phyloP scores from a whole-genome alignment of 1,140 invertebrate genomes.

The Drosophila malerkotliana region DNA sequence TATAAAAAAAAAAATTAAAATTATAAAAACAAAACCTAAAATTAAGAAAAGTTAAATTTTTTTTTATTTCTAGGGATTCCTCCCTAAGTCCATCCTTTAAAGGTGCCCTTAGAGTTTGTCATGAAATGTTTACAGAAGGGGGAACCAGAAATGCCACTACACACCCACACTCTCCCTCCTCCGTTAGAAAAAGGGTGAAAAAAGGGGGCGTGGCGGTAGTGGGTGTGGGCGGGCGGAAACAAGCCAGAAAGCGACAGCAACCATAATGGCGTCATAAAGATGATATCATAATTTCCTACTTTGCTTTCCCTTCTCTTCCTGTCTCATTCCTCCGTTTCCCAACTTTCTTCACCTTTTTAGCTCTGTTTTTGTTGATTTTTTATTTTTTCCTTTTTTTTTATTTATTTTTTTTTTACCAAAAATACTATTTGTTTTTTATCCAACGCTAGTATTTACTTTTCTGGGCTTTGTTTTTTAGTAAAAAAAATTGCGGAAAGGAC shows the following conservation, averaged over 20 bases:
- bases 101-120: slow-evolving; percentile 32
- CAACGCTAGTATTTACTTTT: slow-evolving; percentile 18
- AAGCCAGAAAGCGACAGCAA: slow-evolving; percentile 34
- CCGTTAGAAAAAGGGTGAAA: slow-evolving; percentile 19
- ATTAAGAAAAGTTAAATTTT: no score
- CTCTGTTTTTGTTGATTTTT: no score
- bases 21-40: no score
- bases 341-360: neutral
- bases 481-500: neutral
- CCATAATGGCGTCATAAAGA: slow-evolving; percentile 81
- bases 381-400: neutral
- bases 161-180: slow-evolving; percentile 18
- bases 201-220: slow-evolving; percentile 5
- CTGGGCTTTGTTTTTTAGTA: slow-evolving; percentile 9
- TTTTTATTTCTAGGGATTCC: no score
- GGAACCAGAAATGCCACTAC: slow-evolving; percentile 24
- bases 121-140: slow-evolving; percentile 60
- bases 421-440: slow-evolving; percentile 36
- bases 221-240: slow-evolving; percentile 2
- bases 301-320: slow-evolving; percentile 57
- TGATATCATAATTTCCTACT: slow-evolving; percentile 80
- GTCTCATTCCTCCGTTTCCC: neutral
- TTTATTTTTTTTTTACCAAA: slow-evolving; percentile 12
- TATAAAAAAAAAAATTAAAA: no score
- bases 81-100: no score